Conservation (phyloP, 2,888 invertebrate species). For the Drosophila paranaensis region DNA sequence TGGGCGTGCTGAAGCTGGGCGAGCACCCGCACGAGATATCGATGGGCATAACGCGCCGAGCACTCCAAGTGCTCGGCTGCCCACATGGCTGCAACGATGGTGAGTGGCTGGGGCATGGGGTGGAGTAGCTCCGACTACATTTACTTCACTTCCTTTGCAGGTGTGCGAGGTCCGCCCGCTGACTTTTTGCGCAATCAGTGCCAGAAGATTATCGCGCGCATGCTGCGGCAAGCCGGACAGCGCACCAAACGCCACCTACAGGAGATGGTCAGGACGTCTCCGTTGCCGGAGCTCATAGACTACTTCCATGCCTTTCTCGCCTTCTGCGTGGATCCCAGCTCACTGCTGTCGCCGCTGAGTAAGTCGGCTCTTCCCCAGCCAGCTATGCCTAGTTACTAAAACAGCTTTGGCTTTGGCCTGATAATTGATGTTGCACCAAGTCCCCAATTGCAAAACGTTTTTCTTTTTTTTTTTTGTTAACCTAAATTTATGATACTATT, state of each 20-base stretch:
- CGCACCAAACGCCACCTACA: slow-evolving; percentile 86
- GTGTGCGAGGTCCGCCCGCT: slow-evolving; percentile 92
- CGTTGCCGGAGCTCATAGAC: slow-evolving; percentile 94
- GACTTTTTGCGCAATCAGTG: slow-evolving; percentile 96
- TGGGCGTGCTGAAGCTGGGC: slow-evolving; percentile 90
- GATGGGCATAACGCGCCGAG: slow-evolving; percentile 84
- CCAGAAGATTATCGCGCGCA: slow-evolving; percentile 90
- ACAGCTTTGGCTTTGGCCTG: not conserved
- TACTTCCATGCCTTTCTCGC: slow-evolving; percentile 98
- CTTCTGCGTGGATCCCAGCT: slow-evolving; percentile 96
- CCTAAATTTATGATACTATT: not conserved
- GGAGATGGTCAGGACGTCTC: slow-evolving; percentile 91
- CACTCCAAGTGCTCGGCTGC: slow-evolving; percentile 95
- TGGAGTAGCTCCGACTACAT: no score
- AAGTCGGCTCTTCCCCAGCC: slow-evolving; percentile 84
- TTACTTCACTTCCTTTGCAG: slow-evolving; percentile 61
- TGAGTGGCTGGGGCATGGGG: slow-evolving; percentile 7
- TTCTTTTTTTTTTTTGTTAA: slow-evolving; percentile 1
- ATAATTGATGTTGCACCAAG: slow-evolving; percentile 47
- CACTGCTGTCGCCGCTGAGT: slow-evolving; percentile 94
- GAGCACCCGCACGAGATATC: slow-evolving; percentile 85
- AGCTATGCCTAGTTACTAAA: not conserved
- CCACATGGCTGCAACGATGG: slow-evolving; percentile 96
- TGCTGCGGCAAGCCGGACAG: slow-evolving; percentile 88
- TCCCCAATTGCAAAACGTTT: slow-evolving; percentile 37